Conservation (phyloP, 2,113 vertebrate genomes). For the Dolichotis patagonum region DNA sequence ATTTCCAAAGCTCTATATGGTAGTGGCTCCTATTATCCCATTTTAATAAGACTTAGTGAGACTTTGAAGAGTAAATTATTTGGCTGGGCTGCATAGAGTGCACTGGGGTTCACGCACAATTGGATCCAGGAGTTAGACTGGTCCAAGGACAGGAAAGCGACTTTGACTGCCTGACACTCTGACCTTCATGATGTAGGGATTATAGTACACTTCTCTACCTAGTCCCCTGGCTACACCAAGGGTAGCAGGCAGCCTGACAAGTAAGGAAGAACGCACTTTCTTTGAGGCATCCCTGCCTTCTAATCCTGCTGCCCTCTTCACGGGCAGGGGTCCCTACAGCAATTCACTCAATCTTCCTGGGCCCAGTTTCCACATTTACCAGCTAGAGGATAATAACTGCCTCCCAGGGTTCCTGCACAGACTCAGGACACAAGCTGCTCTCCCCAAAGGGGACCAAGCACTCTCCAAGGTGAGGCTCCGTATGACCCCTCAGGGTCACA, state of each 20-base stretch:
- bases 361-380: not conserved
- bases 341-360: not conserved
- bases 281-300: not conserved
- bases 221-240: not conserved
- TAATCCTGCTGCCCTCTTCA: not conserved
- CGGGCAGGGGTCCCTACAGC: not conserved
- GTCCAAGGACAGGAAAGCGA: not conserved
- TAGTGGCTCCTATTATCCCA: not conserved
- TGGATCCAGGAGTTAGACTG: not conserved
- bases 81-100: not conserved
- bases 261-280: not conserved
- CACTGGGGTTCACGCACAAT: not conserved
- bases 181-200: not conserved
- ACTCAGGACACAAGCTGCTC: not conserved
- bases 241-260: not conserved
- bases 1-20: not conserved
- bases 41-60: not conserved
- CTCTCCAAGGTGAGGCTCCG: not conserved
- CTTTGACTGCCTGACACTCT: not conserved
- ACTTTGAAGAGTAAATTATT: not conserved
- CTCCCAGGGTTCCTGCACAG: not conserved
- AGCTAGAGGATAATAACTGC: not conserved
- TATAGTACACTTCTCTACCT: not conserved
- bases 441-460: not conserved
- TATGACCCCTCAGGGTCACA: not conserved